Conservation (phyloP, 1,140 invertebrate genomes). For the Eriocheir sinensis region DNA sequence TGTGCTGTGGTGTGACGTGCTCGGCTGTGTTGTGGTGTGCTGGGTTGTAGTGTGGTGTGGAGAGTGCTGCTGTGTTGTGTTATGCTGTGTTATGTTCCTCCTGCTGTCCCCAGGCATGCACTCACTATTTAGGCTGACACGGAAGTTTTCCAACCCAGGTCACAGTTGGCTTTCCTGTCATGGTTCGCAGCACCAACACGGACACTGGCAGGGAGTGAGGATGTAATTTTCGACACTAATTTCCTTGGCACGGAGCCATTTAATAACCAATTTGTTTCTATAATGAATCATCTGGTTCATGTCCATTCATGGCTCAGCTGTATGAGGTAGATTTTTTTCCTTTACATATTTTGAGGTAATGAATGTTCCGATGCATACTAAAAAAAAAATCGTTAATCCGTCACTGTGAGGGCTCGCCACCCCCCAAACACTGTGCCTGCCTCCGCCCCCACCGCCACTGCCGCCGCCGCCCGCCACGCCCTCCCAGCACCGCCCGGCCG, state of each 20-base stretch:
- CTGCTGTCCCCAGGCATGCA: not conserved
- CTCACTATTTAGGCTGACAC: not conserved
- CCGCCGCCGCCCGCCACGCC: not conserved
- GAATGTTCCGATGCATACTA: too few relatives aligned
- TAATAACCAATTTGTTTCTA: not conserved
- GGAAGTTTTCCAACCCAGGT: not conserved
- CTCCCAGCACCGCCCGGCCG: not conserved
- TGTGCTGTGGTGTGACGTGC: too few relatives aligned
- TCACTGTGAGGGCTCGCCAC: not conserved
- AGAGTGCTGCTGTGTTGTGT: too few relatives aligned
- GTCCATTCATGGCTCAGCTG: not conserved
- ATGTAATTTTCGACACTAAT: not conserved
- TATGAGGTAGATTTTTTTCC: not conserved
- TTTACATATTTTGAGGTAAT: too few relatives aligned
- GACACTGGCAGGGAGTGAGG: too few relatives aligned
- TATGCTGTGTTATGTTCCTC: too few relatives aligned
- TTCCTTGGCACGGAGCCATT: not conserved
- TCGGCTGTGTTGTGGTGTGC: too few relatives aligned
- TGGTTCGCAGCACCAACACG: not conserved
- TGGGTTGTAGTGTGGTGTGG: too few relatives aligned
- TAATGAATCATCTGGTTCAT: not conserved
- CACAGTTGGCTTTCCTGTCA: not conserved
- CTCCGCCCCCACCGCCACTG: not conserved
- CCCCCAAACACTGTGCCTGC: not conserved
- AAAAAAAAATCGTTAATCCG: constrained; percentile 20